These are phyloP conservation scores for Campoplex nolae DNA, from an alignment of 2,888 invertebrate species.

Conservation along the genomic window DNA sequence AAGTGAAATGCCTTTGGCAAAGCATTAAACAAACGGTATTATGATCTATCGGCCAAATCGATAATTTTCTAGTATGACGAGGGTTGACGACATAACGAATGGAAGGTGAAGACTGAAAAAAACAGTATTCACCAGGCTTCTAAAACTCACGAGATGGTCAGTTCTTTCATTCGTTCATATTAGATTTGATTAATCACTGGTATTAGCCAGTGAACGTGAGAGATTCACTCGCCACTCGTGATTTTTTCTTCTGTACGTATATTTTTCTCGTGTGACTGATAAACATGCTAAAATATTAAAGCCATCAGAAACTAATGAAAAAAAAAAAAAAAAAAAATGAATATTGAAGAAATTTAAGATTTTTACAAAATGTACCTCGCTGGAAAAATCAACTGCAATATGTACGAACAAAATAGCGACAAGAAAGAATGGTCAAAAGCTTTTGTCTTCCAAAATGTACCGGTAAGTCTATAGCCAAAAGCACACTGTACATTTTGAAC, in stretches of 20 bases:
- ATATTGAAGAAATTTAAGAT: background rate
- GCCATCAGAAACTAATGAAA: background rate
- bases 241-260: background rate
- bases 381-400: background rate
- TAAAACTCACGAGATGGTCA: background rate
- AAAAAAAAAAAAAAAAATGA: background rate
- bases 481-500: background rate
- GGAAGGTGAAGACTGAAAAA: background rate
- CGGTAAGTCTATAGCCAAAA: background rate
- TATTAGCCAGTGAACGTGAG: background rate
- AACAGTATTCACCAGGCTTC: background rate
- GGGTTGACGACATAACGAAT: background rate
- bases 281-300: background rate
- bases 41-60: no score
- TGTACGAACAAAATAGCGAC: background rate
- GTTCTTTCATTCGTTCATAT: background rate
- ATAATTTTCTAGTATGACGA: background rate
- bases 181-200: conserved; percentile 12
- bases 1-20: background rate
- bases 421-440: background rate
- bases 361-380: background rate
- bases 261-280: background rate
- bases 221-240: background rate
- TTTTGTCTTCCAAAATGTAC: background rate
- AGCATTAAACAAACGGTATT: conserved; percentile 14